A percentile compares a stretch with the other conserved stretches of the same genome.
Conservation (phyloP, 2,888 invertebrate species). For the Troides aeacus region DNA sequence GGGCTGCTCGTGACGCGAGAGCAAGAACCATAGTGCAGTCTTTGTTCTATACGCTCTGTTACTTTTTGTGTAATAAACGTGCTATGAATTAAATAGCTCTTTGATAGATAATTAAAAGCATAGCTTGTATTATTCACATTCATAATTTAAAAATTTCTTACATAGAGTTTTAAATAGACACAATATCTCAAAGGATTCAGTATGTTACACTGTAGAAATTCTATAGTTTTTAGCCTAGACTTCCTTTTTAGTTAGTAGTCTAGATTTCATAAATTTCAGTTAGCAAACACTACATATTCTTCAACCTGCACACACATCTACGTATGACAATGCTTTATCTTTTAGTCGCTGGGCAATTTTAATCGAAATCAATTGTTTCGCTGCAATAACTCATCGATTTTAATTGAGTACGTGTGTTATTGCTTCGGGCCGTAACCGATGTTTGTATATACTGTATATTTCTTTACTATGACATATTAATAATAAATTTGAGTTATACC, state of each 20-base stretch:
- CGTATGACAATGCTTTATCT: conserved; percentile 57
- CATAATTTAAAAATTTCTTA: no score
- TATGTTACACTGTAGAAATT: no score
- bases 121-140: no score
- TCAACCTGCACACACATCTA: no score
- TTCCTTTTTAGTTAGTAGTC: no score
- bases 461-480: background rate
- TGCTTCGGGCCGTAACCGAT: conserved; percentile 50
- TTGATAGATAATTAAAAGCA: background rate
- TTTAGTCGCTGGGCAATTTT: conserved; percentile 69
- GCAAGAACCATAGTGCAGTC: conserved; percentile 30
- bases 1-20: conserved; percentile 67
- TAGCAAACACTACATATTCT: no score
- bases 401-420: conserved; percentile 67
- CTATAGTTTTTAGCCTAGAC: no score
- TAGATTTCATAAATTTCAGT: no score
- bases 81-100: conserved; percentile 17
- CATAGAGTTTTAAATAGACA: no score
- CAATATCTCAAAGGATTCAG: no score
- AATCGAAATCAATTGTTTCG: conserved; percentile 77
- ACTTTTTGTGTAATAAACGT: conserved; percentile 14
- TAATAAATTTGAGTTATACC: background rate
- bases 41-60: conserved; percentile 18
- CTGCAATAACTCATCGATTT: conserved; percentile 67
- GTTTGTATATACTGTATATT: conserved; percentile 38